Evolutionary conservation across 2,113 vertebrate species (phyloP).

Genomic region (Pelobates fuscus): DNA sequence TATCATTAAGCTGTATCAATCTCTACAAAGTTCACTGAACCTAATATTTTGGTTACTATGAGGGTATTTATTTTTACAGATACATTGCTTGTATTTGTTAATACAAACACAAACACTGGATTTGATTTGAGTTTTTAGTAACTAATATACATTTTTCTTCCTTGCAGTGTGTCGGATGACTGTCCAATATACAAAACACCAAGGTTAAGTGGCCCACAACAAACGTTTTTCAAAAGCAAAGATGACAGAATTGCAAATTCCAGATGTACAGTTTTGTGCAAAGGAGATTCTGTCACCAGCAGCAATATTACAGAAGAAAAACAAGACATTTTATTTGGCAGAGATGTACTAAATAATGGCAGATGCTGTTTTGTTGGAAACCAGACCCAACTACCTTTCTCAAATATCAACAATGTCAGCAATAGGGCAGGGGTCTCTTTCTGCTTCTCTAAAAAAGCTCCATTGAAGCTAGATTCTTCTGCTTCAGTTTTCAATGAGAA

Average conservation of each 20-base stretch:
- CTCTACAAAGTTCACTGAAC: too few species aligned
- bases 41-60: too few species aligned
- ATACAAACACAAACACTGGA: too few species aligned
- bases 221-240: slow-evolving; percentile 64
- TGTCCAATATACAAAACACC: slow-evolving; percentile 73
- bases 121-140: too few species aligned
- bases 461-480: slow-evolving; percentile 88
- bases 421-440: slow-evolving; percentile 88
- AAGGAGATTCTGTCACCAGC: slow-evolving; percentile 60
- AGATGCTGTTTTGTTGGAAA: slow-evolving; percentile 57
- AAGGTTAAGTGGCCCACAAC: slow-evolving; percentile 69
- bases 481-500: slow-evolving; percentile 94
- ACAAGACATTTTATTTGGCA: slow-evolving; percentile 54
- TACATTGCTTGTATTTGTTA: too few species aligned
- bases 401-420: slow-evolving; percentile 58
- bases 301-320: slow-evolving; percentile 53
- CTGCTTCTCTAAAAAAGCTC: slow-evolving; percentile 89
- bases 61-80: too few species aligned
- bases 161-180: slow-evolving; percentile 74
- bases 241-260: slow-evolving; percentile 60
- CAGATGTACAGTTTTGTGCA: slow-evolving; percentile 53
- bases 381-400: slow-evolving; percentile 53
- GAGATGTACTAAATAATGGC: slow-evolving; percentile 55
- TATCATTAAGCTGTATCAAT: too few species aligned
- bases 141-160: slow-evolving; percentile 52